phyloP scores from a whole-genome alignment of 2,888 invertebrate genomes.

The Amphipoea lucens region DNA sequence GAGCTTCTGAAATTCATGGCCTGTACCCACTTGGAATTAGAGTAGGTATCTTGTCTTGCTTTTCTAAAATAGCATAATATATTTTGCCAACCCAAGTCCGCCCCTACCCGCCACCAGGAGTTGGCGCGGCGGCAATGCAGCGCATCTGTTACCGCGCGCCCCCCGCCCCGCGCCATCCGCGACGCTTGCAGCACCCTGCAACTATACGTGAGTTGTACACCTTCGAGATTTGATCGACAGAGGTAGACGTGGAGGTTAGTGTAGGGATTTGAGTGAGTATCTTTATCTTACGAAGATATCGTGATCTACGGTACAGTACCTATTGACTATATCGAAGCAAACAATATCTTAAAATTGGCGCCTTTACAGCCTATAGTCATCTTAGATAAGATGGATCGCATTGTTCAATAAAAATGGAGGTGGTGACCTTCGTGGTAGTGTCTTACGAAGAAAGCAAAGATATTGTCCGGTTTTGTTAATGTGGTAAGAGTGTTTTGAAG shows the following conservation, averaged over 20 bases:
- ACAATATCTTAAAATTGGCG: background rate
- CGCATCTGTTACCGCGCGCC: constrained; percentile 88
- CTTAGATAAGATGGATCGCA: too few relatives aligned
- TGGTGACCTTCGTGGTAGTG: background rate
- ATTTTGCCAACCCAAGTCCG: constrained; percentile 65
- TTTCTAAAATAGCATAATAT: background rate
- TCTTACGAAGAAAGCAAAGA: background rate
- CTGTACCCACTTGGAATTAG: background rate
- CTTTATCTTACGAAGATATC: background rate
- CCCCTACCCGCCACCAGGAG: constrained; percentile 76
- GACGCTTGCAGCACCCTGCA: constrained; percentile 61
- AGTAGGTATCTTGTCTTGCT: background rate
- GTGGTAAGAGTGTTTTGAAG: background rate
- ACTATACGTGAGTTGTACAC: constrained; percentile 61
- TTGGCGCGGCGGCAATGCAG: constrained; percentile 87
- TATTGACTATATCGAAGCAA: background rate
- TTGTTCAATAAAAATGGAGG: background rate
- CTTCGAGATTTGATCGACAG: constrained; percentile 54
- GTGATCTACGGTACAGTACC: background rate
- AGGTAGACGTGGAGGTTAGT: constrained; percentile 16
- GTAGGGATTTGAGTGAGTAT: background rate
- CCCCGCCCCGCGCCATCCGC: constrained; percentile 67
- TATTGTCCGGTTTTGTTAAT: background rate
- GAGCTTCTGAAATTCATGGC: background rate
- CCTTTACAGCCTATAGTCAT: background rate